A percentile compares a stretch with the other conserved stretches of the same genome.
These are phyloP conservation scores for Hypomesus transpacificus DNA, from an alignment of 2,113 vertebrate genomes.

Conservation along the genomic window DNA sequence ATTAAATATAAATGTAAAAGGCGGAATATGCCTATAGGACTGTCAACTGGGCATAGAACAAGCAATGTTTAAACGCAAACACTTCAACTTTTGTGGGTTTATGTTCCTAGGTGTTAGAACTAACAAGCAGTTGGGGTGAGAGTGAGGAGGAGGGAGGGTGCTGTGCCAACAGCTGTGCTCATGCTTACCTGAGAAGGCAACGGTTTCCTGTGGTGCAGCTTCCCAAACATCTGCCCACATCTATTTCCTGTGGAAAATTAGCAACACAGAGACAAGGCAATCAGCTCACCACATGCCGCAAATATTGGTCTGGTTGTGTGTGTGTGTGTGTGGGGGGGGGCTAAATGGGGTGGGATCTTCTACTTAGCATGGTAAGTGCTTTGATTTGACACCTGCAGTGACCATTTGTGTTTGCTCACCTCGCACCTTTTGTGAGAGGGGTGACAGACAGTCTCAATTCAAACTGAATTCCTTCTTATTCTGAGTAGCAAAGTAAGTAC, in stretches of 20 bases:
- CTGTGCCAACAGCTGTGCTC: conserved; percentile 61
- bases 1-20: too few species aligned
- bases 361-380: conserved; percentile 58
- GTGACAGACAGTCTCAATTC: conserved; percentile 28
- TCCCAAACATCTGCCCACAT: conserved; percentile 81
- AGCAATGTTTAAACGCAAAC: neutral
- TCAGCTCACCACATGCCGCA: conserved; percentile 61
- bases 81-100: conserved; percentile 16
- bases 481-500: neutral
- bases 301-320: conserved; percentile 59
- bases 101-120: conserved; percentile 43
- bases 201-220: conserved; percentile 76
- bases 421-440: conserved; percentile 42
- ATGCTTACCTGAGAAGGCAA: conserved; percentile 77
- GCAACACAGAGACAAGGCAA: conserved; percentile 77
- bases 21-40: too few species aligned
- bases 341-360: conserved; percentile 25
- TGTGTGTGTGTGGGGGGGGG: conserved; percentile 2
- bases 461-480: neutral
- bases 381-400: conserved; percentile 65
- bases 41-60: neutral
- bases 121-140: conserved; percentile 46
- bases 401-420: conserved; percentile 63
- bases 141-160: conserved; percentile 19
- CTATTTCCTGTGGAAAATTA: conserved; percentile 86